Base-by-base conservation (phyloP, 2,113 vertebrate genomes). In the Rhabdornis inornatus region DNA sequence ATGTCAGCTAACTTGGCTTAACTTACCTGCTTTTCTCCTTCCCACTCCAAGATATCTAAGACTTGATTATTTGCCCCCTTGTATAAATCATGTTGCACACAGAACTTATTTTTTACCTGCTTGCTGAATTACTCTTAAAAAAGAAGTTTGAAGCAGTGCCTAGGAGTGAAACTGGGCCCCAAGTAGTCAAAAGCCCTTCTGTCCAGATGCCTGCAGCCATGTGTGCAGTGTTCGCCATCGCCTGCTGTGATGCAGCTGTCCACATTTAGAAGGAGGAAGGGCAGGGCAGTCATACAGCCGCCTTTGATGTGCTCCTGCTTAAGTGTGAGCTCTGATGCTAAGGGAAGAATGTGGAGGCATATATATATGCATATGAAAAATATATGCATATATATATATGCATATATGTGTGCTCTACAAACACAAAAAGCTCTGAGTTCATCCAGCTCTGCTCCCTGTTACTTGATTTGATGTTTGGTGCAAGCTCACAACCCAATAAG, bases 141-240 rank as follows among this genome's bases (percentile, higher is more conserved):
- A 64, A 52, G 2, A 22, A 57, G 17, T 53, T 71, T 63, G 35
- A 72, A 70, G 33, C 31, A 81, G 42, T 12, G 45, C 13, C 47
- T 50, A 33, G 37, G 37, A 57, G 42, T 24, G 27, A 65, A 69
- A 61, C 39, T 56, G 28, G 18, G 39, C 14, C 28, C 42, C 22
- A 37, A 53, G 11, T 13, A 18, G 44, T 39, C 21, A 68, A 79
- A 83, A 66, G n/a, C 44, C 30, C 5, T 66, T 77, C 42, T 35
- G 49, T 22, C 37, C 9, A 9, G 22, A 13, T 53, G 44, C 23
- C 39, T 5, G 0, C 0, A 1, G 24, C n/a, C 25, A 15, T 81
- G 30, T n/a, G 37, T 55, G 50, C 64, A 55, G n/a, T 44, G 53
- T 14, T 50, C 2, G 3, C 70, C 0, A 0, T 50, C 1, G 4